Evolutionary conservation across 2,113 vertebrate genomes (phyloP).

Genomic region (Poeciliopsis occidentalis): DNA sequence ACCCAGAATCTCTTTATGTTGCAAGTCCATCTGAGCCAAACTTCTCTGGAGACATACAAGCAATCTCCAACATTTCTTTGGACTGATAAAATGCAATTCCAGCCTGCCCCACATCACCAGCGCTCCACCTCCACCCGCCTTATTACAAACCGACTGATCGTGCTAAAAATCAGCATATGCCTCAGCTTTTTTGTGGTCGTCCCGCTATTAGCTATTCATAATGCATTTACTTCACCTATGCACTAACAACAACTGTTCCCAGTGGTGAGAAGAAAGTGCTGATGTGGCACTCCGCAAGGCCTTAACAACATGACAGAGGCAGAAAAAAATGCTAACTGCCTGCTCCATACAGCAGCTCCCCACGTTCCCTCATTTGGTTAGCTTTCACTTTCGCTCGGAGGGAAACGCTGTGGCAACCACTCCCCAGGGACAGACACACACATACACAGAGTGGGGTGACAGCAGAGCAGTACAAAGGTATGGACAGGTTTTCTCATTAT

Average conservation of each 20-base stretch:
- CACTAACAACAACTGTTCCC: constrained; percentile 69
- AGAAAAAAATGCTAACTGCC: constrained; percentile 66
- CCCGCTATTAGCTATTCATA: constrained; percentile 74
- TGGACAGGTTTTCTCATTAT: constrained; percentile 55
- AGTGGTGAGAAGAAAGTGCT: constrained; percentile 58
- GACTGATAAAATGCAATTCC: constrained; percentile 63
- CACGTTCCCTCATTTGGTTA: constrained; percentile 54
- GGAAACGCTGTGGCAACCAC: constrained; percentile 46
- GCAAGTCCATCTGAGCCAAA: constrained; percentile 44
- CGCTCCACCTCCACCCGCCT: not conserved
- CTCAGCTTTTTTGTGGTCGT: constrained; percentile 8
- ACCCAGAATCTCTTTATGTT: constrained; percentile 43
- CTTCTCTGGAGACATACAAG: constrained; percentile 50
- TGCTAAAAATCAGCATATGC: constrained; percentile 48
- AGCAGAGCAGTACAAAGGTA: constrained; percentile 24
- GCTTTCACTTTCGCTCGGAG: constrained; percentile 56
- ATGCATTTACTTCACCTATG: constrained; percentile 70
- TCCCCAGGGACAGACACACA: constrained; percentile 33
- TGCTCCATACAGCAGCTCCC: constrained; percentile 18
- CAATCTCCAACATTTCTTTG: constrained; percentile 54
- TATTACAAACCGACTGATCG: constrained; percentile 55
- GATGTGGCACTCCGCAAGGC: constrained; percentile 50
- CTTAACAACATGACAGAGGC: constrained; percentile 58
- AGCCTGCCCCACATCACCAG: constrained; percentile 46
- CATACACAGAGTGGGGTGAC: constrained; percentile 3